Evolutionary conservation across 1,140 invertebrate genomes (phyloP), one percentile per base, ranked within the genome.

Genomic region (Ceratina calcarata): DNA sequence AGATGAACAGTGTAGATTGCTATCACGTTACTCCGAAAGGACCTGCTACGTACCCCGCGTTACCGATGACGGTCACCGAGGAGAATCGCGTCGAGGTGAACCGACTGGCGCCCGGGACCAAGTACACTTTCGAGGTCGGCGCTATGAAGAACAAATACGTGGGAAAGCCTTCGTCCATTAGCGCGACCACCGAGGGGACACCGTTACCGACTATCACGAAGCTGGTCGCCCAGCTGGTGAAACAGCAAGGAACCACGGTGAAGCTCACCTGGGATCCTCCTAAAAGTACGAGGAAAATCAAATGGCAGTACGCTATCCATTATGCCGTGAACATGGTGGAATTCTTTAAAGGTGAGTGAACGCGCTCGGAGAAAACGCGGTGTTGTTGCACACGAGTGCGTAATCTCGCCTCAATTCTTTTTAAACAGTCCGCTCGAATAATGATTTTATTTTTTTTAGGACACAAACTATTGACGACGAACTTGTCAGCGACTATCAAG

Each of bases 261-360:
- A 95, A 95, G 84, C 85, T 97, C 16, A 92, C 85, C 16, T 97
- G 96, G 96, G 91, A 94, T 20, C 90, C 93, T 15, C 95, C 95
- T 0, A 94, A 93, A 27, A 93, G 93, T 60, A 86, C 90, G 0
- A 88, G 93, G 24, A 94, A 94, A 72, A 89, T 93, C 15, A 93
- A 94, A 51, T 95, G 95, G 94, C 87, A 93, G 7, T 96, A 96
- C 87, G 95, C 95, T 27, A 93, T 96, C 27, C 94, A 95, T 91
- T 95, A 95, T 86, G 94, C 93, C 0, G 87, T 93, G 0, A 93
- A 90, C 13, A 92, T 92, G 80, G 83, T 89, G 6, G 90, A 94
- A 20, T 83, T 95, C 15, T 93, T 94, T 32, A 88, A 93, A 91
- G 89, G 94, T 94, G 87, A 88, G 37, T 10, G n/a, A n/a, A n/a